Base-by-base conservation (phyloP, 1,140 invertebrate genomes). In the Pachyrhynchus sulphureomaculatus region DNA sequence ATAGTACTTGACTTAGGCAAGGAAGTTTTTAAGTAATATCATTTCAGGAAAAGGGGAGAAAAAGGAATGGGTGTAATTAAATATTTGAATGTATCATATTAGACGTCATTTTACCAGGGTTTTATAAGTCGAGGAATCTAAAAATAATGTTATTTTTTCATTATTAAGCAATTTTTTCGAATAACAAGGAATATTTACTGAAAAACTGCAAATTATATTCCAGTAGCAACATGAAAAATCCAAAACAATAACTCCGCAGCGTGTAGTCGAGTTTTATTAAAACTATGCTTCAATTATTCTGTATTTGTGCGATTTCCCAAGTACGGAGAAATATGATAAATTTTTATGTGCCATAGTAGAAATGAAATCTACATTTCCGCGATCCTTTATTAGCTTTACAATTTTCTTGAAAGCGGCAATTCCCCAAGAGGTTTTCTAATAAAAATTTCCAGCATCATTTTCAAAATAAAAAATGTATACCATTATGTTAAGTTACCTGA, bases 351-450 rank as follows among this genome's bases (percentile, higher is more conserved):
- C 53, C 53, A 56, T 56, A 56, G 53, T 23, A 45, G 37, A 56
- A 56, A 56, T 56, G 53, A 56, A 56, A 56, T 56, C 53, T 56
- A 56, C 53, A 56, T 56, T 56, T 56, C 53, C 53, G 29, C 24
- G 53, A 45, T 56, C 42, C 24, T 56, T 56, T 56, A 56, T 56
- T 56, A 56, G 53, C 41, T 44, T 45, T 45, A 33, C 39, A 56
- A 56, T 56, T n/a, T 44, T 56, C 41, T 45, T 45, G 41, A 41
- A 56, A 56, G 53, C 53, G 53, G 24, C 41, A 24, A 45, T 56
- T 56, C 53, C 53, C 39, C 20, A 29, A 37, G 53, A 56, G 39
- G 18, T 39, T 56, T 33, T 24, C 33, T 39, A 23, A 33, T 39
- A 53, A 53, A 53, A 33, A 53, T 54, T 54, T 20, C 52, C 20